These are phyloP conservation scores for Agrotis exclamationis DNA, from an alignment of 2,888 invertebrate species.

Conservation along the genomic window DNA sequence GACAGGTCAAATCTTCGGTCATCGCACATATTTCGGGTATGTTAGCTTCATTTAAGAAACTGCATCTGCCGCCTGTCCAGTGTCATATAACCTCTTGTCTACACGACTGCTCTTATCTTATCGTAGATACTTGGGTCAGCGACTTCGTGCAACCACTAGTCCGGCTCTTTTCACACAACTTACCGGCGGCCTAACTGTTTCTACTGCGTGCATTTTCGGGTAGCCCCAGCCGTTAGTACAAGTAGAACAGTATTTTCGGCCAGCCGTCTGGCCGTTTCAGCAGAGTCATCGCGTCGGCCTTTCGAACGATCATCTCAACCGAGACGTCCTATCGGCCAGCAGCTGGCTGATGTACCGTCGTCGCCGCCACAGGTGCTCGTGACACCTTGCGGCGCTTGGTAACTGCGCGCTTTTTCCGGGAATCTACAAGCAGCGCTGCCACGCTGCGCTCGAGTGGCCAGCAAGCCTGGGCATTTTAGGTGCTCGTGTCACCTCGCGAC, in stretches of 20 bases:
- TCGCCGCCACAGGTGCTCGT: conserved; percentile 12
- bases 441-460: neutral
- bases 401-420: conserved; percentile 2
- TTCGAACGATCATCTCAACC: neutral
- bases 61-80: neutral
- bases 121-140: conserved; percentile 24
- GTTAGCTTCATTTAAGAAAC: conserved; percentile 7
- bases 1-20: conserved; percentile 24
- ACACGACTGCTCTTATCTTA: conserved; percentile 28
- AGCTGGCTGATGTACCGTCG: neutral
- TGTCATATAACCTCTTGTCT: neutral
- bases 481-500: neutral
- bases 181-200: no score
- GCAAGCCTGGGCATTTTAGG: neutral
- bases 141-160: neutral
- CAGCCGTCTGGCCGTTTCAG: conserved; percentile 7
- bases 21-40: conserved; percentile 23
- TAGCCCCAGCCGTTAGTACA: neutral
- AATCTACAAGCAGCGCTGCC: neutral
- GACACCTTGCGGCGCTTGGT: neutral
- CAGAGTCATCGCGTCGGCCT: neutral
- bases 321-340: neutral
- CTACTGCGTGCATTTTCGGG: neutral
- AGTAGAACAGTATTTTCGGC: neutral
- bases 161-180: neutral